Base-by-base conservation (phyloP, 1,140 invertebrate species). In the Pteromalus puparum region DNA sequence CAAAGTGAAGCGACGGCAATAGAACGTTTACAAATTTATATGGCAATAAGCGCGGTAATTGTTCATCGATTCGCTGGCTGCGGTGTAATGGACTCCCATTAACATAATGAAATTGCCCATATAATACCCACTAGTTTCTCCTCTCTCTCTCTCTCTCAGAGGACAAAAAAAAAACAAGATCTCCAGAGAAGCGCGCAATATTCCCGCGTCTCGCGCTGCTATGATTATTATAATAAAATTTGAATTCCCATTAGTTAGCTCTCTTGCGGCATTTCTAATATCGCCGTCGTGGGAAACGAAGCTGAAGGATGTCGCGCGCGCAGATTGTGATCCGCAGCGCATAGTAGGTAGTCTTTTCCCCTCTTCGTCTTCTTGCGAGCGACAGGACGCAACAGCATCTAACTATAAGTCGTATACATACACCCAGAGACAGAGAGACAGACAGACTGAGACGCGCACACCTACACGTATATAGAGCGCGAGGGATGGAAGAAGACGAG, bases 401-500 rank as follows among this genome's bases (percentile, higher is more conserved):
- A n/a, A 21, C 53, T 53, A 53, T 61, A 61, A 6, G 21, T 61
- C 21, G 53, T 61, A 61, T 61, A 48, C 9, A n/a, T 2, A 53
- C 26, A n/a, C 15, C 42, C 21, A 3, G 24, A 81, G 26, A 6
- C 42, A 81, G 26, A 34, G 13, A 67, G 53, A 34, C n/a, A 34
- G 70, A 30, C 24, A 72, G 70, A 6, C 26, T 3, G 48, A 70
- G 75, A 12, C 5, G 12, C 5, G n/a, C 18, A n/a, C 18, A n/a
- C 18, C 0, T 4, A 61, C 10, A 1, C 24, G 10, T 67, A 18
- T 10, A 77, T n/a, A 67, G 21, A 79, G 34, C 28, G 77, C 18
- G 65, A 80, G 65, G 53, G 80, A 30, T 28, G 70, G 30, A 46
- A 76, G 74, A 68, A 67, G 38, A 68, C 73, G 61, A 70, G 74